Base-by-base conservation (phyloP, 2,797 vertebrate genomes). In the Chaetophractus vellerosus region DNA sequence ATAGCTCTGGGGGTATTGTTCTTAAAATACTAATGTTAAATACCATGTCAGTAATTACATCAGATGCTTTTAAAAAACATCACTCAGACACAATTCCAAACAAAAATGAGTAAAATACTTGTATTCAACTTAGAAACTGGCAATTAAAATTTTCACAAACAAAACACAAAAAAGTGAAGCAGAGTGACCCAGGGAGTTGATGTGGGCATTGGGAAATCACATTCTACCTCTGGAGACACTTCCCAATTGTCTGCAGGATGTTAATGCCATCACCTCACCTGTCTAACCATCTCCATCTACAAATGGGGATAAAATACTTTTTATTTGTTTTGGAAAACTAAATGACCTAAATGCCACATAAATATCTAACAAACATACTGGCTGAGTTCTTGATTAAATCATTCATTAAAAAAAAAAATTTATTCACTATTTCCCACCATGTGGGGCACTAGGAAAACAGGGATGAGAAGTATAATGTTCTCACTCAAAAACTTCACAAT, bases 401-500 rank as follows among this genome's bases (percentile, higher is more conserved):
- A 87, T 69, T 87, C 28, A 21, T 85, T 85, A 81, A 64, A 57
- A 59, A 41, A 38, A 45, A 71, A 87, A 50, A 66, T 50, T 33
- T 74, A 63, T 41, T 78, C 83, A 63, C 26, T 28, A 69, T 48
- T 52, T 81, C 26, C 16, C 33, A 66, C 64, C 55, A 24, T 71
- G 57, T 19, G 74, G 55, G 8, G 23, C 66, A 45, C 21, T 21
- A 5, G 14, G 57, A 84, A 95, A 85, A 94, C 59, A 76, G 80
- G 33, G 80, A 61, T 82, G 15, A 91, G 71, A 81, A 88, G 36
- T 33, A 11, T 21, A 75, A n/a, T 55, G 23, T 63, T 93, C 82
- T 82, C 38, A 83, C 23, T 82, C 33, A 92, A 96, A 96, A 84
- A 59, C 36, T 80, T 90, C n/a, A 69, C 23, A 84, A 75, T 41